These are phyloP conservation scores for Columbina picui DNA, from an alignment of 2,113 vertebrate species.

Conservation along the genomic window DNA sequence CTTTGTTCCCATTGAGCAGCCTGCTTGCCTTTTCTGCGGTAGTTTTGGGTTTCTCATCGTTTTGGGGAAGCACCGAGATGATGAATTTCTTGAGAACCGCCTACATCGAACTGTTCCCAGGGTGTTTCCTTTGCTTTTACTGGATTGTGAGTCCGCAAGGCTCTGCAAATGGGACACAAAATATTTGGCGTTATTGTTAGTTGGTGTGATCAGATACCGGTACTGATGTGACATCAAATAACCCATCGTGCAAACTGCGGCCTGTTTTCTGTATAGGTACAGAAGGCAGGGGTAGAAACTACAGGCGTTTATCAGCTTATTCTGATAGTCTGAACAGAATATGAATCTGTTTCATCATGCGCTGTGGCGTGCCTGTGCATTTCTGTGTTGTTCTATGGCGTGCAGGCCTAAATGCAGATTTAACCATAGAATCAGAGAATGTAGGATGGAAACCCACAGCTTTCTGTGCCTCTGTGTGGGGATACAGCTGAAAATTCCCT, in stretches of 20 bases:
- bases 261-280: background rate
- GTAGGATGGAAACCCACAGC: background rate
- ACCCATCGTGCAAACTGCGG: background rate
- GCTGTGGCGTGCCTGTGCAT: rapidly evolving
- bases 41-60: background rate
- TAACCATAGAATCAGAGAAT: background rate
- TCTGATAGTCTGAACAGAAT: background rate
- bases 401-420: background rate
- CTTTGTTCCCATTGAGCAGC: background rate
- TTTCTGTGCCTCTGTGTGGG: background rate
- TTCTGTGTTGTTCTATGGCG: background rate
- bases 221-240: background rate
- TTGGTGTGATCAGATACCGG: background rate
- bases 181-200: background rate
- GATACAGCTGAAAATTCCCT: background rate
- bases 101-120: background rate
- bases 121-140: background rate
- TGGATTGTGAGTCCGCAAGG: background rate
- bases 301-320: rapidly evolving
- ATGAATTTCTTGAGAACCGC: background rate
- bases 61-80: background rate
- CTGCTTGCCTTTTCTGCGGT: background rate
- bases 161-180: background rate
- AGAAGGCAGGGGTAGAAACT: background rate
- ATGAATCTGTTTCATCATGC: background rate